These are phyloP conservation scores for Ophion costatus DNA, from an alignment of 2,888 invertebrate genomes.

Conservation along the genomic window DNA sequence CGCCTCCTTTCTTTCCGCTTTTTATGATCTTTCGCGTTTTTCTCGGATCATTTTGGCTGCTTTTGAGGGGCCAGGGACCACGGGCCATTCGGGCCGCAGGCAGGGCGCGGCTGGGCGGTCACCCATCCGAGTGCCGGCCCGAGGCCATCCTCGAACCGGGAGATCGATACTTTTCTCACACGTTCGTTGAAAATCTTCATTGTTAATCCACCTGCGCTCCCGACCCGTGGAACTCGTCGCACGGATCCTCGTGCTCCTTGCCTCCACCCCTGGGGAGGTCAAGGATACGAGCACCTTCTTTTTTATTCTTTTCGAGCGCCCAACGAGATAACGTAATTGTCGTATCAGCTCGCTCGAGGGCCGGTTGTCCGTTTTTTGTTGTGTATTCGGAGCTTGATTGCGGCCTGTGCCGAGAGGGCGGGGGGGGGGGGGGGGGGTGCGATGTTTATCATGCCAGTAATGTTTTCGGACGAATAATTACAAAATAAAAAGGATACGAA, in stretches of 20 bases:
- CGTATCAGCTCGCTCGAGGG: constrained; percentile 12
- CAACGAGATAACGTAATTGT: constrained; percentile 40
- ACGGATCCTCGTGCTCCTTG: too few relatives aligned
- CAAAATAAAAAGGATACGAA: too few relatives aligned
- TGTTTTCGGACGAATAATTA: too few relatives aligned
- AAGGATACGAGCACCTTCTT: neutral
- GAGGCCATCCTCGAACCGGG: too few relatives aligned
- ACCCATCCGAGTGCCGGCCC: neutral
- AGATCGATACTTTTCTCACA: too few relatives aligned
- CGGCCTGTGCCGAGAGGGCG: neutral
- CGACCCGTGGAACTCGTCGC: too few relatives aligned
- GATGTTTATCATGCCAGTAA: too few relatives aligned
- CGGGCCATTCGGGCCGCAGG: neutral
- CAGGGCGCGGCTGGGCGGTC: neutral
- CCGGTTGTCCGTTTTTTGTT: neutral
- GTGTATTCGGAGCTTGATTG: neutral
- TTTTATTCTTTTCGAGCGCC: neutral
- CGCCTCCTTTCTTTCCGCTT: neutral
- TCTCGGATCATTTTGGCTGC: neutral
- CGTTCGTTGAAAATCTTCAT: too few relatives aligned
- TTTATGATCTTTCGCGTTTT: too few relatives aligned
- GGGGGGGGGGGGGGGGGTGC: too few relatives aligned
- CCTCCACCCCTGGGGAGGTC: too few relatives aligned
- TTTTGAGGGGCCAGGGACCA: neutral
- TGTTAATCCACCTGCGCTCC: too few relatives aligned